phyloP scores from a whole-genome alignment of 2,888 invertebrate species.

The Plutella xylostella region DNA sequence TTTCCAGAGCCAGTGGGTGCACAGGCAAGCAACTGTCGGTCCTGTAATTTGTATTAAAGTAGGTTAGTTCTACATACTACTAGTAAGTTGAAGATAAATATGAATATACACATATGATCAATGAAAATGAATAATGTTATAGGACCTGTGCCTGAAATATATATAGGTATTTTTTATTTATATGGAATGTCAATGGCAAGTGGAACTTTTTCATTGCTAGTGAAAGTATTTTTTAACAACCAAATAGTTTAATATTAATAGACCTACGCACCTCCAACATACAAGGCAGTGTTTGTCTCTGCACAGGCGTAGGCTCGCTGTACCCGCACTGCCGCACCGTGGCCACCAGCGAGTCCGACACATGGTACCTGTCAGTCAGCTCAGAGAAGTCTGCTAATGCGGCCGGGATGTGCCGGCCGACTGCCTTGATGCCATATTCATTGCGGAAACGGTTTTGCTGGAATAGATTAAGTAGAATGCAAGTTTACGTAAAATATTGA shows the following conservation, averaged over 20 bases:
- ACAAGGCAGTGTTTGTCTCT: conserved; percentile 92
- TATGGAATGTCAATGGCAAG: no score
- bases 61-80: no score
- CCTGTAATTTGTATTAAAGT: no score
- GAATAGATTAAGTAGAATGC: conserved; percentile 17
- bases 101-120: no score
- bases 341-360: conserved; percentile 72
- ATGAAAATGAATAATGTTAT: no score
- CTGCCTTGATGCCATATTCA: conserved; percentile 79
- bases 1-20: conserved; percentile 99
- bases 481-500: not conserved
- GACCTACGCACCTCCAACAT: conserved; percentile 82
- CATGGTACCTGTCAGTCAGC: conserved; percentile 64
- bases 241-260: no score
- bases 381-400: conserved; percentile 80
- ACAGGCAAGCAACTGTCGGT: conserved; percentile 88
- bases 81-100: no score
- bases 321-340: conserved; percentile 81
- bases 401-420: conserved; percentile 83
- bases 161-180: no score
- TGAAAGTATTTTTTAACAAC: no score
- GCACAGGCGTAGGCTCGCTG: conserved; percentile 85
- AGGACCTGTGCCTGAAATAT: no score
- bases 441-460: conserved; percentile 83
- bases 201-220: no score